phyloP scores from a whole-genome alignment of 2,113 vertebrate species.

The Engraulis encrasicolus region DNA sequence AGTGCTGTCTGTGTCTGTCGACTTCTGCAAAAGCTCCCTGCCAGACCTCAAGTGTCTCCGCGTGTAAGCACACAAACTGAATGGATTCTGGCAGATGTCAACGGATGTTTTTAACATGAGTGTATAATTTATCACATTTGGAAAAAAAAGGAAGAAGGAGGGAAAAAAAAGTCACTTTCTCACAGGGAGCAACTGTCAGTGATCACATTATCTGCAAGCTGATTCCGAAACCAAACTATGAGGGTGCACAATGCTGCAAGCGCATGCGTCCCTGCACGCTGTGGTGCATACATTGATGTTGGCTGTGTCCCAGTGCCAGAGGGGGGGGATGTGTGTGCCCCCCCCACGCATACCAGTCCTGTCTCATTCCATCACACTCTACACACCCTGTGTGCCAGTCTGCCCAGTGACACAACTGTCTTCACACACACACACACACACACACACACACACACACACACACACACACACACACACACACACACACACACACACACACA shows the following conservation, averaged over 20 bases:
- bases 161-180: no score
- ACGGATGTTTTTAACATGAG: slow-evolving; percentile 4
- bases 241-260: no score
- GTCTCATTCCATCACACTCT: not conserved
- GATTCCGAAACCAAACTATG: no score
- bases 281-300: no score
- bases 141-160: no score
- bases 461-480: not conserved
- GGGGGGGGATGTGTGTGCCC: not conserved
- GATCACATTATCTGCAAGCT: no score
- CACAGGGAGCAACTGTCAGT: not conserved
- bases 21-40: not conserved
- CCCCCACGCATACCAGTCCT: not conserved
- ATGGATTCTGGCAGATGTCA: slow-evolving; percentile 14
- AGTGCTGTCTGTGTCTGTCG: not conserved
- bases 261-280: no score
- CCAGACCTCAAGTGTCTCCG: not conserved
- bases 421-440: not conserved
- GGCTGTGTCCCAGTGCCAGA: not conserved
- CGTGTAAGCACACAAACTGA: not conserved
- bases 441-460: not conserved
- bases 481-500: slow-evolving; percentile 1
- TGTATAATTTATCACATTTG: not conserved
- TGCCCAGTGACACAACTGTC: not conserved
- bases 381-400: not conserved